Base-by-base conservation (phyloP, 1,140 invertebrate genomes). In the Apis cerana region DNA sequence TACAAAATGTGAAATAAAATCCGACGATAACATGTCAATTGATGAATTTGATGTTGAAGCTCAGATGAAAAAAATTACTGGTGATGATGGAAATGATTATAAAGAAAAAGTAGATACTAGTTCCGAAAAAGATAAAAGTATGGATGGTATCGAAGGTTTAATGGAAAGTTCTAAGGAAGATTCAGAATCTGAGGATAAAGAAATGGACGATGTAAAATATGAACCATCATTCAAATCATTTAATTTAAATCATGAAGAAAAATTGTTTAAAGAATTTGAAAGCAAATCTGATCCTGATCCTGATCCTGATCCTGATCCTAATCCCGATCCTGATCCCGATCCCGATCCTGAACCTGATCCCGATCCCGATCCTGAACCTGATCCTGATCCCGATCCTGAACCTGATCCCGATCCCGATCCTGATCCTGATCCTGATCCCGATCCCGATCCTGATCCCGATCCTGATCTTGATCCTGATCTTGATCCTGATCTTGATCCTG, bases 81-180 rank as follows among this genome's bases (percentile, higher is more conserved):
- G 93, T 0, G 93, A 94, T 50, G 93, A 94, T 76, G 93, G 93
- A 0, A 91, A 93, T 50, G 93, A 94, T 79, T 94, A 93, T 48
- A 92, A 92, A 62, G 93, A 93, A 48, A 94, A 93, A 56, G 77
- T 91, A 0, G 91, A 94, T 3, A 88, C 78, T 0, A 85, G 83
- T 43, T 88, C 87, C 0, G 93, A 94, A 23, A 91, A 89, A 62
- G 92, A 92, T 68, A 91, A 93, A 72, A 93, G 91, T n/a, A 90
- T 94, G 81, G 93, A 94, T 65, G 93, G 93, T 0, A 92, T 94
- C 48, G 93, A 94, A 68, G 93, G 93, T 2, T 52, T 94, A 13
- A 94, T 94, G 93, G 94, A 94, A 19, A 94, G 93, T 50, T 93
- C 93, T 0, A 94, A 94, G 65, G 93, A 94, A 75, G 93, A 94